Evolutionary conservation across 2,888 invertebrate genomes (phyloP).

Genomic region (Frankliniella intonsa): DNA sequence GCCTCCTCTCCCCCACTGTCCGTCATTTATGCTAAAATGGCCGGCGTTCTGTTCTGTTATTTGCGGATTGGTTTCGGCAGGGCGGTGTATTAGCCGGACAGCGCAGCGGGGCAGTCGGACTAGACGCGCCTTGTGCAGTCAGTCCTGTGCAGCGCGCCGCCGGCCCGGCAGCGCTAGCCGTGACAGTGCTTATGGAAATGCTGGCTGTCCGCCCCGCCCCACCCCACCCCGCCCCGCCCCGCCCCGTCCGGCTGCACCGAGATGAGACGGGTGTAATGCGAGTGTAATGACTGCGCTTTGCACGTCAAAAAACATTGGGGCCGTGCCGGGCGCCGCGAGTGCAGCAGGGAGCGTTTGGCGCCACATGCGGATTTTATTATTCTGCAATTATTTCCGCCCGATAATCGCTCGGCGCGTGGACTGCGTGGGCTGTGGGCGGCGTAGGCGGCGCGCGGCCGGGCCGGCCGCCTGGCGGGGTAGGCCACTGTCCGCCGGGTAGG

Average conservation of each 20-base stretch:
- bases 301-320: no score
- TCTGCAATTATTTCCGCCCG: not conserved
- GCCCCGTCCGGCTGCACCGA: not conserved
- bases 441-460: not conserved
- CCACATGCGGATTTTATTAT: not conserved
- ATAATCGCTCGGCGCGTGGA: not conserved
- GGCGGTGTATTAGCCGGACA: not conserved
- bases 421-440: not conserved
- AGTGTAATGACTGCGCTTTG: no score
- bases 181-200: no score
- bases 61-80: slow-evolving; percentile 1
- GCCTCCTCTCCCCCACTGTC: not conserved
- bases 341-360: not conserved
- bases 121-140: not conserved
- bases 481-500: not conserved
- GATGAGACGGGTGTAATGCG: not conserved
- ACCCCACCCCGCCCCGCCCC: not conserved
- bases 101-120: not conserved
- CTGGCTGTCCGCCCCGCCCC: not conserved
- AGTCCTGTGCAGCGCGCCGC: no score
- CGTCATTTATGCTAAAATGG: slow-evolving; percentile 22
- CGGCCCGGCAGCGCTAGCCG: no score
- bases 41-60: not conserved
- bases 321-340: not conserved
- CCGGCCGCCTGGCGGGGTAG: not conserved